A percentile compares a stretch with the other conserved stretches of the same genome.
Evolutionary conservation across 2,888 invertebrate species (phyloP).

Genomic region (Polyploca ridens): DNA sequence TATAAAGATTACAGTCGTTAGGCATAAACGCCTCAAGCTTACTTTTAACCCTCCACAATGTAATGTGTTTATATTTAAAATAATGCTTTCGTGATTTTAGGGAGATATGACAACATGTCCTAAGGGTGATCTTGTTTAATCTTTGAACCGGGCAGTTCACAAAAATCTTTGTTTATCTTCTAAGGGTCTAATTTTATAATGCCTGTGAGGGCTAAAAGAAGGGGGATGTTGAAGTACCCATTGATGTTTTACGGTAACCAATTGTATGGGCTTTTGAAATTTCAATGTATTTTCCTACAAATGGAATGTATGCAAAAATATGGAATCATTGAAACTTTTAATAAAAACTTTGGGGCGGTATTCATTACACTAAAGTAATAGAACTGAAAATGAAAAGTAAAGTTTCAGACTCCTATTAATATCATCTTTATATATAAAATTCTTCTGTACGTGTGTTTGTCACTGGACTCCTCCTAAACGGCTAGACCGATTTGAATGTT

Average conservation of each 20-base stretch:
- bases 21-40: conserved; percentile 49
- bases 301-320: background rate
- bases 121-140: conserved; percentile 56
- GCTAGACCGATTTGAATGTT: no score
- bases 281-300: background rate
- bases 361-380: no score
- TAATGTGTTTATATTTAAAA: conserved; percentile 68
- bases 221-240: background rate
- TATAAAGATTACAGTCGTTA: conserved; percentile 18
- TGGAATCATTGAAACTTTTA: no score
- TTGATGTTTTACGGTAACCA: conserved; percentile 16
- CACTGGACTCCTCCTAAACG: no score
- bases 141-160: conserved; percentile 56
- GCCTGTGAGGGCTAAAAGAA: conserved; percentile 35
- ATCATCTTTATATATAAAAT: no score
- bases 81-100: conserved; percentile 67
- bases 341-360: no score
- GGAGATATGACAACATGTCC: conserved; percentile 72
- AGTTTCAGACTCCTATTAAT: no score
- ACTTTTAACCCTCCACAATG: conserved; percentile 50
- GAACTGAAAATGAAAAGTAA: no score
- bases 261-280: background rate
- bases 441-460: no score
- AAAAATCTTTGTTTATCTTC: conserved; percentile 60
- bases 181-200: conserved; percentile 59